Evolutionary conservation across 2,888 invertebrate species (phyloP).

Genomic region (Shargacucullia verbasci): DNA sequence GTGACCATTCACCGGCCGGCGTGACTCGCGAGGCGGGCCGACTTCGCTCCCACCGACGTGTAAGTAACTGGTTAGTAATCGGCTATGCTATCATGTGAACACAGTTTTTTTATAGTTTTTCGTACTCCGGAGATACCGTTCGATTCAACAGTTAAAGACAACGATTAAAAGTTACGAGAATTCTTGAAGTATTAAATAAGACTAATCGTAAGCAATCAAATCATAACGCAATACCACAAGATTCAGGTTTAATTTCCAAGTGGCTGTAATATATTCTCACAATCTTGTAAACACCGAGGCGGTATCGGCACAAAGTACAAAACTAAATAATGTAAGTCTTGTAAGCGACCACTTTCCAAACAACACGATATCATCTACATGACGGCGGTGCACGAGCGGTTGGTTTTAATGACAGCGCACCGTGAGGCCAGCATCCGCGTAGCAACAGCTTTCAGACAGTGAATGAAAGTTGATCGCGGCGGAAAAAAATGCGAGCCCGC

Average conservation of each 20-base stretch:
- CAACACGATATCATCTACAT: slow-evolving; percentile 85
- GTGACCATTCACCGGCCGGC: slow-evolving; percentile 85
- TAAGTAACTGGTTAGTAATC: slow-evolving; percentile 71
- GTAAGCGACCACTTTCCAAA: slow-evolving; percentile 83
- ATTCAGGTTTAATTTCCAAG: slow-evolving; percentile 19
- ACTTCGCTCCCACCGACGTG: slow-evolving; percentile 75
- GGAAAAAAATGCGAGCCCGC: slow-evolving; percentile 75
- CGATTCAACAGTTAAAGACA: slow-evolving; percentile 31
- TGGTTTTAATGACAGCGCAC: slow-evolving; percentile 83
- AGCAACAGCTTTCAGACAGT: slow-evolving; percentile 85
- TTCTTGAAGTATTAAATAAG: slow-evolving; percentile 17
- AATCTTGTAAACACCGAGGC: slow-evolving; percentile 44
- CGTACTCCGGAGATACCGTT: slow-evolving; percentile 39
- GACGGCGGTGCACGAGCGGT: slow-evolving; percentile 81
- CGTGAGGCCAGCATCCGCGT: slow-evolving; percentile 85
- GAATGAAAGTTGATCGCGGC: slow-evolving; percentile 87
- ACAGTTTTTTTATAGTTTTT: slow-evolving; percentile 36
- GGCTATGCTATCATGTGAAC: slow-evolving; percentile 51
- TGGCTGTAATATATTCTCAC: slow-evolving; percentile 23
- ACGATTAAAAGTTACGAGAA: slow-evolving; percentile 27
- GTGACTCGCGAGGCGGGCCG: slow-evolving; percentile 68
- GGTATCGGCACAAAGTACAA: slow-evolving; percentile 65
- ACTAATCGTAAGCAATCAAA: slow-evolving; percentile 19
- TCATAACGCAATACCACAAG: slow-evolving; percentile 6
- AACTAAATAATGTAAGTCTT: slow-evolving; percentile 61